Conservation (phyloP, 2,797 vertebrate species). For the Trichosurus vulpecula region DNA sequence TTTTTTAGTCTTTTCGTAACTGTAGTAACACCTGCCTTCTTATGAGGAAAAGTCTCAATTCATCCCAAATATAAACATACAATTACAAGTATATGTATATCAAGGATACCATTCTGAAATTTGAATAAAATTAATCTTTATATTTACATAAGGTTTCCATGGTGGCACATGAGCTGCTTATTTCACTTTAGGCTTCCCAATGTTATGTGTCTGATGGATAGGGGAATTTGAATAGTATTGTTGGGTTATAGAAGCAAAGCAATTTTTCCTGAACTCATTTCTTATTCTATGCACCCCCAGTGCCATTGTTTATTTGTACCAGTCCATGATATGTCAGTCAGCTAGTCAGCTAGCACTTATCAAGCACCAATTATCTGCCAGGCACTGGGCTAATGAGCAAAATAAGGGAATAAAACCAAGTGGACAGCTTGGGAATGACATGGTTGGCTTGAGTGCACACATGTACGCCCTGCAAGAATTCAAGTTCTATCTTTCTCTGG, state of each 20-base stretch:
- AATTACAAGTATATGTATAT: neutral
- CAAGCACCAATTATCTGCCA: neutral
- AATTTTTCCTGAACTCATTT: neutral
- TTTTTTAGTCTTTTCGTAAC: neutral
- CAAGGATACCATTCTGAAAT: neutral
- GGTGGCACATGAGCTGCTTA: neutral
- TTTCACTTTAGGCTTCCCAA: neutral
- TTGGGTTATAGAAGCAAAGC: neutral
- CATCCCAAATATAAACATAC: neutral
- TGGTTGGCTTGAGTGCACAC: neutral
- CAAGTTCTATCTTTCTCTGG: neutral
- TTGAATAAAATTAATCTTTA: neutral
- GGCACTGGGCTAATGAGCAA: neutral
- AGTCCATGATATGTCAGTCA: neutral
- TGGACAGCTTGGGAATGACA: neutral
- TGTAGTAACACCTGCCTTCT: neutral
- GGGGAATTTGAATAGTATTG: neutral
- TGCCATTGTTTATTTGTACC: neutral
- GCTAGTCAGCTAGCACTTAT: neutral
- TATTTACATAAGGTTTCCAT: neutral
- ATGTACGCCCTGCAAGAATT: neutral
- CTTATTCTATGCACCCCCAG: neutral
- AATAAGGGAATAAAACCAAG: neutral
- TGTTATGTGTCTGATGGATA: neutral
- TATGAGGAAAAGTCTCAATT: neutral